Conservation (phyloP, 2,113 vertebrate species). For the Mastomys coucha region DNA sequence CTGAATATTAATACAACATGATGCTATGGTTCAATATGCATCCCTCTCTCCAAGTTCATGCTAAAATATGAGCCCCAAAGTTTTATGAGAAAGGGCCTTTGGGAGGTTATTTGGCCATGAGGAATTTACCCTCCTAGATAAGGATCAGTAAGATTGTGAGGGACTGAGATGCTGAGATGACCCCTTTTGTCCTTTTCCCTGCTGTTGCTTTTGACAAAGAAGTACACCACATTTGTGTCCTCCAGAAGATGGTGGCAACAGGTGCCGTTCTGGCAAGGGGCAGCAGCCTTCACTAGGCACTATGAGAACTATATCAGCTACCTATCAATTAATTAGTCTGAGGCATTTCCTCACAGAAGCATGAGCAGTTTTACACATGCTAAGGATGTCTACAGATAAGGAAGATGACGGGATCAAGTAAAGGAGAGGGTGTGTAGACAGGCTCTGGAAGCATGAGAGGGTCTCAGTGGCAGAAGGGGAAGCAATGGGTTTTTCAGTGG, state of each 20-base stretch:
- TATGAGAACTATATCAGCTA: not conserved
- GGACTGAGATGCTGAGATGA: not conserved
- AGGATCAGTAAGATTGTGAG: not conserved
- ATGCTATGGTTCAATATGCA: too few relatives aligned
- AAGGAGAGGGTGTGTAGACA: rapidly evolving
- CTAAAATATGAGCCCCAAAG: not conserved
- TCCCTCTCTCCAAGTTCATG: not conserved
- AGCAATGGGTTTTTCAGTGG: too few relatives aligned
- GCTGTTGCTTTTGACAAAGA: not conserved
- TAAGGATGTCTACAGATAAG: not conserved
- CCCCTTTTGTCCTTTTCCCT: not conserved
- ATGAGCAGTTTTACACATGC: not conserved
- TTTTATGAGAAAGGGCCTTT: too few relatives aligned
- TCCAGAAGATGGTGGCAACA: not conserved
- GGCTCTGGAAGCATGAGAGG: too few relatives aligned
- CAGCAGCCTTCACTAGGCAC: not conserved
- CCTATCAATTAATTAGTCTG: not conserved
- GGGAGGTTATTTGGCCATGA: not conserved
- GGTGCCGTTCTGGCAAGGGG: too few relatives aligned
- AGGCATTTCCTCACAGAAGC: not conserved
- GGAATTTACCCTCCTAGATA: not conserved
- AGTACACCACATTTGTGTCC: not conserved
- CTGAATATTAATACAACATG: too few relatives aligned
- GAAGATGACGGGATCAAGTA: not conserved
- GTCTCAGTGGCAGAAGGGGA: not conserved